Base-by-base conservation (phyloP, 2,113 vertebrate genomes). In the Crocuta crocuta region DNA sequence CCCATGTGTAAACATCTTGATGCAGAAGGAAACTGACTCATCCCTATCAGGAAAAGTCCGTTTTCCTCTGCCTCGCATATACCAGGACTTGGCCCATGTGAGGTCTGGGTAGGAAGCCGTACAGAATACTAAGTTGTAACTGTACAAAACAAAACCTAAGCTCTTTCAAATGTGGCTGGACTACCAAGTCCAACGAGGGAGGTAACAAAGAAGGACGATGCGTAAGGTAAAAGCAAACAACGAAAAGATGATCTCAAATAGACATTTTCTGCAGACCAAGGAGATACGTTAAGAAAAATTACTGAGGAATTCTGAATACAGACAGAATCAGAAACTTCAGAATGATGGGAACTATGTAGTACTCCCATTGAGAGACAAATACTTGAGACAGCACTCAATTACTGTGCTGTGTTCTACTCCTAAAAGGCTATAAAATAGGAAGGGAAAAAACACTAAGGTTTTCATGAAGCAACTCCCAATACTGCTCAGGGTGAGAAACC, bases 11-110 rank as follows among this genome's bases (percentile, higher is more conserved):
- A 98, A 98, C 98, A 98, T 96, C 96, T 96, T 92, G 73, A 39
- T 96, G 55, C 90, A 94, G 95, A 94, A 97, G 98, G 98, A 98
- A 98, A 98, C 97, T 98, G 98, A 98, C 97, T 98, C 98, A 98
- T 98, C 96, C 48, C 92, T 94, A 95, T 94, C 98, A 97, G 97
- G 97, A 97, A 97, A 97, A 97, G 96, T 93, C 97, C 66, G 43
- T 96, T 97, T 98, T 97, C 98, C 95, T 97, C 95, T 94, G 50
- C 95, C 84, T 66, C 76, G 78, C 79, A 70, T 79, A 89, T n/a
- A 95, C 74, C 61, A 85, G 90, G 53, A 53, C 90, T 85, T 45
- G 96, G 78, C 84, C 87, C 76, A n/a, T 45, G 10, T 82, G 92
- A 96, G 83, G 68, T 74, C 89, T 92, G 93, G 70, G 48, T 74